Conservation (phyloP, 2,113 vertebrate genomes). For the Tragulus kanchil region DNA sequence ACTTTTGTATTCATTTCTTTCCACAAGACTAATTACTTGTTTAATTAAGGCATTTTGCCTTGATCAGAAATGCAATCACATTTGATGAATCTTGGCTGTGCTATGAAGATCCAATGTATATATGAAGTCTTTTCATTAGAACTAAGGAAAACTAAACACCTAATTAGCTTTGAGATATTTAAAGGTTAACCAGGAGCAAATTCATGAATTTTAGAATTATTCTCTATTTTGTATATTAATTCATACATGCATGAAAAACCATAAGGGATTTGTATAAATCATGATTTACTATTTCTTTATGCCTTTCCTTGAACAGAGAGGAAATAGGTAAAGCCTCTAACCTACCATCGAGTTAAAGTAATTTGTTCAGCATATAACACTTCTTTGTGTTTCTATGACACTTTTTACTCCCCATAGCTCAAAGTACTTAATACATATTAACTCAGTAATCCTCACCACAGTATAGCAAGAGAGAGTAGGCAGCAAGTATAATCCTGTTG, state of each 20-base stretch:
- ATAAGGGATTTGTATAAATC: constrained; percentile 32
- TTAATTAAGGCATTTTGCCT: constrained; percentile 67
- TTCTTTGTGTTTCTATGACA: constrained; percentile 2
- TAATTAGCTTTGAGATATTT: constrained; percentile 58
- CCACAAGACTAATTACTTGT: constrained; percentile 69
- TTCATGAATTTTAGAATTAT: constrained; percentile 33
- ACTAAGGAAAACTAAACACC: constrained; percentile 48
- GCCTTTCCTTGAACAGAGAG: background rate
- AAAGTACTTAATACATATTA: constrained; percentile 17
- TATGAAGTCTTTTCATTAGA: constrained; percentile 60
- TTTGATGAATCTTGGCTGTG: constrained; percentile 56
- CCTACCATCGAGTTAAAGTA: background rate
- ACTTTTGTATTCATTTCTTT: constrained; percentile 2
- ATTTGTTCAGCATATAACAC: constrained; percentile 50
- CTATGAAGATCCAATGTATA: constrained; percentile 6
- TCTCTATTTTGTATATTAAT: constrained; percentile 15
- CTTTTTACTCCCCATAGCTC: constrained; percentile 2
- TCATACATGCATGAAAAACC: constrained; percentile 5
- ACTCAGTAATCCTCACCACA: constrained; percentile 21
- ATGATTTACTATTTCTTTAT: constrained; percentile 39
- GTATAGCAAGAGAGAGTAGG: background rate
- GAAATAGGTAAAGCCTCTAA: background rate
- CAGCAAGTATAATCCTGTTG: constrained; percentile 30
- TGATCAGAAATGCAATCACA: constrained; percentile 61
- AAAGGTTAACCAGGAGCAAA: constrained; percentile 34